Percentiles rank a stretch among this genome's conserved stretches.
Conservation (phyloP, 2,113 vertebrate species). For the Baryphthengus martii region DNA sequence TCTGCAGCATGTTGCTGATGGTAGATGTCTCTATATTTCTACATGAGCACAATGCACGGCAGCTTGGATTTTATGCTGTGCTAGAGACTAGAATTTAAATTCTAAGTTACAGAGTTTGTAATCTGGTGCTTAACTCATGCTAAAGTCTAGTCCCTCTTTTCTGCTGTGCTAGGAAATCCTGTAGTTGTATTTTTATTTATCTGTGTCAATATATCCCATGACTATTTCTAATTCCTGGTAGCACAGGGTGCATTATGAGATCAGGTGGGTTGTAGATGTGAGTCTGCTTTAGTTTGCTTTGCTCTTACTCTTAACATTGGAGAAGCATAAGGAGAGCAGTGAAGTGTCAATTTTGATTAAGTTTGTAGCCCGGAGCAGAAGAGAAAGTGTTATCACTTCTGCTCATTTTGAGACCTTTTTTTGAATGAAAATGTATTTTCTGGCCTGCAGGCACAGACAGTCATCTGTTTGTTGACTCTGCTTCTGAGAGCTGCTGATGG, state of each 20-base stretch:
- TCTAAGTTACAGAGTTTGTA: not conserved
- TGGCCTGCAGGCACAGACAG: not conserved
- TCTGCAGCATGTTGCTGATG: not conserved
- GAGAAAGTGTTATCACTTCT: not conserved
- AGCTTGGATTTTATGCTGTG: not conserved
- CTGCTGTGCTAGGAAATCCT: not conserved
- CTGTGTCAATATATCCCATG: not conserved
- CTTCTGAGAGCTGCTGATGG: not conserved
- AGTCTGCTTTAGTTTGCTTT: not conserved
- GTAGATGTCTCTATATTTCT: too few relatives aligned
- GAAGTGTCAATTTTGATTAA: not conserved
- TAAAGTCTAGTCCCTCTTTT: not conserved
- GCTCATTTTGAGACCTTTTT: not conserved
- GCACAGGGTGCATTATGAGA: not conserved
- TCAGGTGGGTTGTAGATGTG: not conserved
- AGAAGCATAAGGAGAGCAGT: not conserved
- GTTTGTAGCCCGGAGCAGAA: not conserved
- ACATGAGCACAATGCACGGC: rapidly evolving
- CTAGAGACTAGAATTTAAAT: not conserved
- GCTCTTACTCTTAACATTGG: not conserved
- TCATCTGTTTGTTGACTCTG: not conserved
- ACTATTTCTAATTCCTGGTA: not conserved
- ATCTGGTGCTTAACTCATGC: not conserved
- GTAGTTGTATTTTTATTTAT: not conserved
- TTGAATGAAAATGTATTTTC: not conserved